Conservation (phyloP, 2,888 invertebrate species). For the Parasteatoda lunata region DNA sequence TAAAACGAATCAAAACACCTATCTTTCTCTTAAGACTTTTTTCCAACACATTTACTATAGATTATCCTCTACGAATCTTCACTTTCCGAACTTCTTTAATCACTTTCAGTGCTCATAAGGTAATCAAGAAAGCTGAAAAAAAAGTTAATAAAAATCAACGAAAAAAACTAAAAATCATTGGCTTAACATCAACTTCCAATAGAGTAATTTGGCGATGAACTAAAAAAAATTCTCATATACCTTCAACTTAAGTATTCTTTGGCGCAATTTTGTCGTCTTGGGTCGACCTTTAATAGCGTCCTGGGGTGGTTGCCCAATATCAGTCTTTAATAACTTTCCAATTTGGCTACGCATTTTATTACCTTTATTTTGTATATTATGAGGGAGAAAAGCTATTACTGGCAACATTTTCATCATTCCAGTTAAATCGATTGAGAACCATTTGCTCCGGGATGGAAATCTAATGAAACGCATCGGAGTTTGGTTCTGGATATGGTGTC, state of each 20-base stretch:
- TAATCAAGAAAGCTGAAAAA: conserved; percentile 21
- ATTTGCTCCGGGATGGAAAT: conserved; percentile 39
- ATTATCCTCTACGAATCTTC: neutral
- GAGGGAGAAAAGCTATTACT: conserved; percentile 55
- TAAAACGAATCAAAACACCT: too few species aligned
- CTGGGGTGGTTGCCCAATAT: conserved; percentile 55
- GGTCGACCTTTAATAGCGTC: conserved; percentile 63
- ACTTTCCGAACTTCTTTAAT: conserved; percentile 14
- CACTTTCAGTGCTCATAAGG: conserved; percentile 23
- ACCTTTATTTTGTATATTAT: conserved; percentile 66
- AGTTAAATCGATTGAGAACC: conserved; percentile 63
- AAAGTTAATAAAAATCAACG: neutral
- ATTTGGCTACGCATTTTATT: conserved; percentile 64
- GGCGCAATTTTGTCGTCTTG: conserved; percentile 59
- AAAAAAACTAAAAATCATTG: neutral
- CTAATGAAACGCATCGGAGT: neutral
- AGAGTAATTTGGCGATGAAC: conserved; percentile 38
- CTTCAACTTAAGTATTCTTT: conserved; percentile 40
- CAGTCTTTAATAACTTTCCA: conserved; percentile 66
- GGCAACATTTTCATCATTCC: conserved; percentile 54
- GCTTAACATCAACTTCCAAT: conserved; percentile 38
- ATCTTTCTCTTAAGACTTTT: too few species aligned
- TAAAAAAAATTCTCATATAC: conserved; percentile 56
- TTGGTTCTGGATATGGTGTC: neutral
- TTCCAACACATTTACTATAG: too few species aligned